phyloP scores from a whole-genome alignment of 2,113 vertebrate species.

The Pelecanus crispus region DNA sequence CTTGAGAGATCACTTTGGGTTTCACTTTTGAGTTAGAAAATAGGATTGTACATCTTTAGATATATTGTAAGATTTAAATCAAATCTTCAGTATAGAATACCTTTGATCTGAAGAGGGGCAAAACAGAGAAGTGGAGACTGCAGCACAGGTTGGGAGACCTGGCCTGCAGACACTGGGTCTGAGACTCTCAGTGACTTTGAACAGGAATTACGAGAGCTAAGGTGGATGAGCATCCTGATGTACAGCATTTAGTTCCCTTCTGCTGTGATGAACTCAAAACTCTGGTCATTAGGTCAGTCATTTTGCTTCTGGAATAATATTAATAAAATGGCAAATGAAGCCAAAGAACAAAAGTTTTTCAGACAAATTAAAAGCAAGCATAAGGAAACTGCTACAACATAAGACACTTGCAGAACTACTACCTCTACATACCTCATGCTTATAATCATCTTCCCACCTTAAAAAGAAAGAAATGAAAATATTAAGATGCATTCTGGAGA shows the following conservation, averaged over 20 bases:
- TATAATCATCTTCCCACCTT: slow-evolving; percentile 36
- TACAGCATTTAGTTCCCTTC: neutral
- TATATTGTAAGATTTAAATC: neutral
- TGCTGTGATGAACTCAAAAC: neutral
- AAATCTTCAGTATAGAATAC: neutral
- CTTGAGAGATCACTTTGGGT: neutral
- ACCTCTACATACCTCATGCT: slow-evolving; percentile 35
- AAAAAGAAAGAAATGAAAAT: neutral
- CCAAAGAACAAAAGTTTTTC: neutral
- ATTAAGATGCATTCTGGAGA: neutral
- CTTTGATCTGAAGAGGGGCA: neutral
- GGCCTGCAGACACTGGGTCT: neutral
- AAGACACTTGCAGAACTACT: neutral
- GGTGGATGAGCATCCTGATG: neutral
- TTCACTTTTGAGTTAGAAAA: neutral
- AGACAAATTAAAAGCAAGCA: neutral
- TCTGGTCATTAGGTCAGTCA: neutral
- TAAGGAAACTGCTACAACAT: neutral
- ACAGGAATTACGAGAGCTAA: neutral
- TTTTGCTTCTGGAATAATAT: neutral
- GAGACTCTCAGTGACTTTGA: neutral
- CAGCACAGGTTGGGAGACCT: neutral
- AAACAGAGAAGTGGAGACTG: neutral
- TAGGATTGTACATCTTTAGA: neutral
- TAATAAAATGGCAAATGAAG: neutral